Percentiles rank a stretch among this genome's conserved stretches.
phyloP scores from a whole-genome alignment of 2,797 vertebrate species.

The Takifugu rubripes region DNA sequence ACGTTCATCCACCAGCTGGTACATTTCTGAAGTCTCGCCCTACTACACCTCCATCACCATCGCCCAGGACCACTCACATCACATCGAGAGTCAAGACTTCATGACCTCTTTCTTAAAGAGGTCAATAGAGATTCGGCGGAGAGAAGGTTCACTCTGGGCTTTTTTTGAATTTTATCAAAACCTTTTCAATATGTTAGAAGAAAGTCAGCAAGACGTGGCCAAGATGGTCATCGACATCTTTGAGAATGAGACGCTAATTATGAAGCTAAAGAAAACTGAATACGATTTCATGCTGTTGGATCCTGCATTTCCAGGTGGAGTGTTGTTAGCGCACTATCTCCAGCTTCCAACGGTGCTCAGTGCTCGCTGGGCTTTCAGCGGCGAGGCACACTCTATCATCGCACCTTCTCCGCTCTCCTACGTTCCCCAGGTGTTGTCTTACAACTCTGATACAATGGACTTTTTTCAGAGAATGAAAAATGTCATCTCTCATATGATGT shows the following conservation, averaged over 20 bases:
- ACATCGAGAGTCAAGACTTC: conserved; percentile 41
- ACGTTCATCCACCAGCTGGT: conserved; percentile 61
- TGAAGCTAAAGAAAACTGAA: conserved; percentile 36
- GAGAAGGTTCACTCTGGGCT: conserved; percentile 19
- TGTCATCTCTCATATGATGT: conserved; percentile 18
- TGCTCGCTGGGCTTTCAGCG: conserved; percentile 42
- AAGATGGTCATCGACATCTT: conserved; percentile 37
- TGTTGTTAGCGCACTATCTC: conserved; percentile 53
- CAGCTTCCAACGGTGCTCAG: conserved; percentile 61
- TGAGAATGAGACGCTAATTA: conserved; percentile 49
- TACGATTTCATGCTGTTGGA: conserved; percentile 61
- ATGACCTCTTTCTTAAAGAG: conserved; percentile 39
- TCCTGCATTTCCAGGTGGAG: conserved; percentile 47
- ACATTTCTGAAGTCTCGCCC: conserved; percentile 43
- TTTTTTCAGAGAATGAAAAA: conserved; percentile 56
- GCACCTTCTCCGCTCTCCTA: conserved; percentile 65
- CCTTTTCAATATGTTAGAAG: conserved; percentile 17
- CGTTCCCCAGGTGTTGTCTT: conserved; percentile 38
- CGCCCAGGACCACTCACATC: conserved; percentile 22
- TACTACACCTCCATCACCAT: conserved; percentile 57
- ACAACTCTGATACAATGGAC: conserved; percentile 49
- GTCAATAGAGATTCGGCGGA: conserved; percentile 35
- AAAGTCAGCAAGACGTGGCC: conserved; percentile 23
- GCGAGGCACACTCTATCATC: conserved; percentile 53
- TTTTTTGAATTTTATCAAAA: conserved; percentile 41